Evolutionary conservation across 1,140 invertebrate species (phyloP), one percentile per base, ranked within the genome.

Genomic region (Hyposmocoma kahamanoa): DNA sequence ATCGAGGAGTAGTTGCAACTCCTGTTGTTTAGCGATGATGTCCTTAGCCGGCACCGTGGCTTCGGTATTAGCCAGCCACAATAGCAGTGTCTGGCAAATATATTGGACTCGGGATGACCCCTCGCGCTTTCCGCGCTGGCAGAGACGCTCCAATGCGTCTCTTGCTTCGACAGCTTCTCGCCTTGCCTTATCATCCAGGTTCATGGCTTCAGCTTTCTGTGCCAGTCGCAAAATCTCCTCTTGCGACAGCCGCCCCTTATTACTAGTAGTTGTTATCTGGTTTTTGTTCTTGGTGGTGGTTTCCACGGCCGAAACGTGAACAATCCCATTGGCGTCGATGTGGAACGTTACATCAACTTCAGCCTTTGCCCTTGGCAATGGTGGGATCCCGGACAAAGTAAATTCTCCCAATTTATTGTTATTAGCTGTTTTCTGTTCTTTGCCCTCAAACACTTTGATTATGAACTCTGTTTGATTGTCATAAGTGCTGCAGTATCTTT

Each of bases 361-460:
- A 9, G 34, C n/a, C 13, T 17, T 17, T n/a, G n/a, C 34, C 1
- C 34, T n/a, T 9, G 34, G 34, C 9, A 17, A n/a, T 17, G 34
- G 34, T 17, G 34, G 34, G n/a, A 38, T 38, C 8, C 34, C 34
- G 9, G 13, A 17, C 2, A 38, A 76, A 60, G 94, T 91, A 59
- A 95, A 95, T 55, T 90, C 92, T 17, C 94, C 94, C 1, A 96
- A 84, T 5, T 93, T 68, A 62, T 95, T 93, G 70, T 94, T 94
- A 59, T 94, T 91, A 55, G 90, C 92, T 0, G 92, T 94, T 91
- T 94, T 93, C 0, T 91, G 90, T 50, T 92, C 68, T 64, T 94
- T 93, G 4, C 93, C 93, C 73, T 95, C 92, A 66, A 88, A 94
- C 1, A 95, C 92, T 65, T 93, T 90, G 22, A 93, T 92, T 15